Percentiles rank a stretch among this genome's conserved stretches.
Conservation (phyloP, 2,797 vertebrate genomes). For the Delichon dasypus region DNA sequence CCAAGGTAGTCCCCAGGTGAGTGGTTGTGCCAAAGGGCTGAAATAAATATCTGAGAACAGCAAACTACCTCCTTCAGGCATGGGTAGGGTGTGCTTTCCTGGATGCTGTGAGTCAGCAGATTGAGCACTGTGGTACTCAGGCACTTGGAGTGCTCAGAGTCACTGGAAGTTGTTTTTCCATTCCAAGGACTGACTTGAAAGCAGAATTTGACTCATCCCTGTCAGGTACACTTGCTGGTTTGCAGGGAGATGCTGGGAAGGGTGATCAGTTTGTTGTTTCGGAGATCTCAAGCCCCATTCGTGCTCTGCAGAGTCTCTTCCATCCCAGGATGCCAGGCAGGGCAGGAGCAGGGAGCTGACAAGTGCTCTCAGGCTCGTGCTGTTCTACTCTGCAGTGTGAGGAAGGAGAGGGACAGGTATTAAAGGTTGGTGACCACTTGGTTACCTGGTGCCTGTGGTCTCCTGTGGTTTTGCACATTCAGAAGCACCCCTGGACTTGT, state of each 20-base stretch:
- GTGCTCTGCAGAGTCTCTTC: background rate
- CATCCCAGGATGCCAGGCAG: background rate
- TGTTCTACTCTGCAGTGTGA: background rate
- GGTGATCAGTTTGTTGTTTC: background rate
- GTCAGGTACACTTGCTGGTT: background rate
- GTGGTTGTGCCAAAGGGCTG: background rate
- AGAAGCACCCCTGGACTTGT: background rate
- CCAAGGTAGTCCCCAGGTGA: background rate
- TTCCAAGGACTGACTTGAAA: background rate
- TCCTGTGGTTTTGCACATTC: background rate
- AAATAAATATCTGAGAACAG: background rate
- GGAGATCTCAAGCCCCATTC: background rate
- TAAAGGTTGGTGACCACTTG: background rate
- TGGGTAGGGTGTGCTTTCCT: background rate
- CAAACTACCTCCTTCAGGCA: background rate
- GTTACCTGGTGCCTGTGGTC: background rate
- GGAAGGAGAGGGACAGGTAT: background rate
- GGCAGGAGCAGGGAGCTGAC: background rate
- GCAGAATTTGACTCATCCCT: background rate
- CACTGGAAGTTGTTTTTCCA: background rate
- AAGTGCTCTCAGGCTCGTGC: accelerated
- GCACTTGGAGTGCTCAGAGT: background rate
- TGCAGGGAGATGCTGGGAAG: background rate
- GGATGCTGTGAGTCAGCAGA: background rate
- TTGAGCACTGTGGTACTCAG: background rate